phyloP scores from a whole-genome alignment of 1,140 invertebrate species.

The Bombus waltoni region DNA sequence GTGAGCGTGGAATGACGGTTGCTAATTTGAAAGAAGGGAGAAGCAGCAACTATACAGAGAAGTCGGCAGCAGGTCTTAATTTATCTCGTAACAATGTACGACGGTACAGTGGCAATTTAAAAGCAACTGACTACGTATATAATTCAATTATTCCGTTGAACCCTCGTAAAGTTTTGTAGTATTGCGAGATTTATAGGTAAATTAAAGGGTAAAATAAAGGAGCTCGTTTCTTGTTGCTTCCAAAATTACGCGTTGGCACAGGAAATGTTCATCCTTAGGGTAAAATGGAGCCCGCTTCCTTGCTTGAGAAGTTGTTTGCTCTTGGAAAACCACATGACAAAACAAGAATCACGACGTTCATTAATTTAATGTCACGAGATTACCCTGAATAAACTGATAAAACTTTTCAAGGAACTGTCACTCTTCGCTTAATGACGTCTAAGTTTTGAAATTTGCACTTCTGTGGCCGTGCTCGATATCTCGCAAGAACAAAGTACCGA shows the following conservation, averaged over 20 bases:
- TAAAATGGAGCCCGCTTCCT: constrained; percentile 8
- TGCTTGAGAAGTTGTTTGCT: neutral
- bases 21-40: constrained; percentile 20
- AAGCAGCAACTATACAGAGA: neutral
- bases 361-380: constrained; percentile 54
- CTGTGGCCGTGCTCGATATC: neutral
- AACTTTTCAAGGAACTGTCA: constrained; percentile 30
- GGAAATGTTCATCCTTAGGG: constrained; percentile 42
- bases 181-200: constrained; percentile 45
- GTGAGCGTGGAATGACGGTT: neutral
- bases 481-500: neutral
- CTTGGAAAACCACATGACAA: constrained; percentile 45
- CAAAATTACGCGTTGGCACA: constrained; percentile 34
- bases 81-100: constrained; percentile 39
- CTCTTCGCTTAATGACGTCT: constrained; percentile 20
- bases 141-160: constrained; percentile 39
- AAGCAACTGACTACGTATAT: constrained; percentile 34
- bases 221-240: constrained; percentile 29
- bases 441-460: constrained; percentile 25
- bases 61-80: constrained; percentile 13
- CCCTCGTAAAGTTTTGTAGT: constrained; percentile 38
- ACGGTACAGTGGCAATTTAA: constrained; percentile 31
- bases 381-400: constrained; percentile 53
- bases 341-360: constrained; percentile 36
- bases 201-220: constrained; percentile 46